Evolutionary conservation across 2,888 invertebrate species (phyloP), one percentile per base, ranked within the genome.

Genomic region (Uropetala carovei): DNA sequence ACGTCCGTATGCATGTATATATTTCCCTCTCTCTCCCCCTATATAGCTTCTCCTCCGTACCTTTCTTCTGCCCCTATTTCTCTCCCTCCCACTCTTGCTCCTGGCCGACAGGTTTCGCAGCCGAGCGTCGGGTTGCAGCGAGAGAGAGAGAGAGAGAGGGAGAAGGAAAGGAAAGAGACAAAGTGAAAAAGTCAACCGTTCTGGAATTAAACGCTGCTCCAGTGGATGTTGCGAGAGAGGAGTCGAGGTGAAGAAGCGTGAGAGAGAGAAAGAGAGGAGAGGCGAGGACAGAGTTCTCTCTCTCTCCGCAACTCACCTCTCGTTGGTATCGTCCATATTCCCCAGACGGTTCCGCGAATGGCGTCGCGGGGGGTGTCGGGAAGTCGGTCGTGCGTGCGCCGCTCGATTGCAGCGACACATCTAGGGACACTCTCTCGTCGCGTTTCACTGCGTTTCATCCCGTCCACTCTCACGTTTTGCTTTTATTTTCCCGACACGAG

Each of bases 301-400:
- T 16, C 56, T 68, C 68, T 68, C 68, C 68, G 68, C 68, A 18
- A 68, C 18, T 22, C 83, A 8, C 16, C 43, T 22, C 22, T 43
- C 22, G 0, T 56, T 83, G 83, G 43, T 56, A 83, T 30, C 83
- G 30, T 22, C 64, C 64, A 22, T 22, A 9, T n/a, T 16, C 7
- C n/a, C 83, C 83, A 83, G 30, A 43, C 56, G 83, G 30, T 83
- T 16, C 64, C 64, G 64, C 64, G 64, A 64, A 43, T 56, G 83
- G 83, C n/a, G 83, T 8, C 16, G 83, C 83, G 30, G 16, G 56
- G 83, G 83, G 83, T 30, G 83, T 43, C 43, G 83, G 11, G 11
- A 43, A 30, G 11, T 83, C 83, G 30, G 11, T 22, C 30, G 30
- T 83, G 56, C 56, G 30, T 83, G 30, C 56, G 16, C 0, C 22